A percentile compares a stretch with the other conserved stretches of the same genome.
Conservation (phyloP, 2,113 vertebrate species). For the Prunella fulvescens region DNA sequence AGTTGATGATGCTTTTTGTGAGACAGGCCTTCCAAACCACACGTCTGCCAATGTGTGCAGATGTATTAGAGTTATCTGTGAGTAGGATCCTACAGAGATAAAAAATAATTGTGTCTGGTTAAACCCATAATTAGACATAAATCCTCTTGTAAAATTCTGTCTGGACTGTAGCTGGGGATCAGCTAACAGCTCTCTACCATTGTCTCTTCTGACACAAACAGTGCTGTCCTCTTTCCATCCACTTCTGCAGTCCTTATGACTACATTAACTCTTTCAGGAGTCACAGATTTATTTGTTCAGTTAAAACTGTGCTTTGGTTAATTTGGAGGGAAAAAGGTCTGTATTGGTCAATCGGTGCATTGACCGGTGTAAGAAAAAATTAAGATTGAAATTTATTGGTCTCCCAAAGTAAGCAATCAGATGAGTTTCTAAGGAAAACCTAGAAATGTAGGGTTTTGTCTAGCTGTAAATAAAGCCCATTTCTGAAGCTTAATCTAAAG, state of each 20-base stretch:
- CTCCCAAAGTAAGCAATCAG: not conserved
- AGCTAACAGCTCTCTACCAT: not conserved
- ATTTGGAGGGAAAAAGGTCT: not conserved
- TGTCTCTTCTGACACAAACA: not conserved
- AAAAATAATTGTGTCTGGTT: not conserved
- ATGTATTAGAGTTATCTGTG: not conserved
- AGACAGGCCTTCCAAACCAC: not conserved
- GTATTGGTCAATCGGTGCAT: not conserved
- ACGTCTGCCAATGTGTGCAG: not conserved
- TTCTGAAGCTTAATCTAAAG: not conserved
- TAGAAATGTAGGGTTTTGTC: not conserved
- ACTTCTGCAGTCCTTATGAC: not conserved
- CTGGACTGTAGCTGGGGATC: not conserved
- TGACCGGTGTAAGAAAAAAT: not conserved
- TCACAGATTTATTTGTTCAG: not conserved
- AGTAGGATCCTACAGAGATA: not conserved
- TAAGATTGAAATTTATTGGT: not conserved
- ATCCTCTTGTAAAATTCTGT: not conserved
- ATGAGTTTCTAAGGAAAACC: not conserved
- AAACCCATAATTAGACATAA: not conserved
- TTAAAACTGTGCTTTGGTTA: not conserved
- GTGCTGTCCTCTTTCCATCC: not conserved
- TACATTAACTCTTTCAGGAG: not conserved
- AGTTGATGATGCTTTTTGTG: not conserved
- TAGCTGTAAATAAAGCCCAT: not conserved